Evolutionary conservation across 1,140 invertebrate genomes (phyloP).

Genomic region (Conopomorpha cramerella): DNA sequence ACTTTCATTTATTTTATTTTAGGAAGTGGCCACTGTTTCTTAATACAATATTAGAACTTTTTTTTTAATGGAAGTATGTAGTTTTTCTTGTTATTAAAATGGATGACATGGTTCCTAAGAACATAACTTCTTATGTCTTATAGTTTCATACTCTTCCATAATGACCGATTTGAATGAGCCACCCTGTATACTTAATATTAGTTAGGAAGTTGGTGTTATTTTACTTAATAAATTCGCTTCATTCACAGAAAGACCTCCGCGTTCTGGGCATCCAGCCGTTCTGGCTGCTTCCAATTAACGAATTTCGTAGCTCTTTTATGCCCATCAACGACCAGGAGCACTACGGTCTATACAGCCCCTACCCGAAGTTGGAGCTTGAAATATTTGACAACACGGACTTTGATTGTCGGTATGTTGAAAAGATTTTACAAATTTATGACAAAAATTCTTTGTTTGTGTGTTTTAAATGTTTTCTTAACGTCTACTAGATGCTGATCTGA

Average conservation of each 20-base stretch:
- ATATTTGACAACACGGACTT: conserved; percentile 75
- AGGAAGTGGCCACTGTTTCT: too few relatives aligned
- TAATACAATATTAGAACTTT: too few relatives aligned
- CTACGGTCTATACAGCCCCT: conserved; percentile 41
- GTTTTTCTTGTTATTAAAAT: too few relatives aligned
- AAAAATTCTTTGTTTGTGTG: neutral
- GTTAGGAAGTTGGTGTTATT: neutral
- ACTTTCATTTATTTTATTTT: neutral
- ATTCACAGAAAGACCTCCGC: neutral
- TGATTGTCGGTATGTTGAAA: conserved; percentile 61
- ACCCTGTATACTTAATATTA: neutral
- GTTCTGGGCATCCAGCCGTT: conserved; percentile 23
- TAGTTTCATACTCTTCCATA: too few relatives aligned
- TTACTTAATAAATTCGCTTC: neutral
- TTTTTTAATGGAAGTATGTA: too few relatives aligned
- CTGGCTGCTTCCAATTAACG: conserved; percentile 47
- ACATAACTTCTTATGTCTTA: too few relatives aligned
- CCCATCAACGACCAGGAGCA: conserved; percentile 29
- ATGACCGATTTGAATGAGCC: neutral
- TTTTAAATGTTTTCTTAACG: too few relatives aligned
- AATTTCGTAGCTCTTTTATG: too few relatives aligned
- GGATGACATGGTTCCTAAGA: too few relatives aligned
- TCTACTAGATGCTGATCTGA: too few relatives aligned
- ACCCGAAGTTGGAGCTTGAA: conserved; percentile 67
- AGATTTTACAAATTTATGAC: conserved; percentile 1